Percentiles rank a stretch among this genome's conserved stretches.
Conservation (phyloP, 92 coral and sea anemone genomes). For the Phymanthus crucifer region DNA sequence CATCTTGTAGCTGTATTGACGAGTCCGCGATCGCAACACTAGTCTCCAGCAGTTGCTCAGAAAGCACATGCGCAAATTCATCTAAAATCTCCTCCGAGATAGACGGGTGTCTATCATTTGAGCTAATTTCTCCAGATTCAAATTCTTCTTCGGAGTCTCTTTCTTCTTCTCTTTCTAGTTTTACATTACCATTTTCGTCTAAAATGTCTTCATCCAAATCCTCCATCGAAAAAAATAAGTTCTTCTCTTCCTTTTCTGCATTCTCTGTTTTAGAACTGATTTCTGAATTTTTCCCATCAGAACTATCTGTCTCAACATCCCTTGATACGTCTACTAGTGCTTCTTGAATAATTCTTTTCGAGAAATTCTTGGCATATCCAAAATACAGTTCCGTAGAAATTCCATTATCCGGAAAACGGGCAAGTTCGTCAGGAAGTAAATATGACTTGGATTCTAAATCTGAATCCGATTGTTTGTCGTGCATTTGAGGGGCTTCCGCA, state of each 20-base stretch:
- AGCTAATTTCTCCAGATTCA: background rate
- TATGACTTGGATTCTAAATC: background rate
- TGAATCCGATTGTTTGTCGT: background rate
- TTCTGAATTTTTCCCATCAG: background rate
- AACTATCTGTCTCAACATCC: background rate
- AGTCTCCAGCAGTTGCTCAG: slow-evolving; percentile 25
- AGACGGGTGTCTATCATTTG: background rate
- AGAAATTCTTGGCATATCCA: background rate
- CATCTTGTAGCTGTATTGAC: slow-evolving; percentile 6
- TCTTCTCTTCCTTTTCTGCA: background rate
- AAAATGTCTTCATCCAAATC: background rate
- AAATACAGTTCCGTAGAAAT: background rate
- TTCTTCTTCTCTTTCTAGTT: background rate
- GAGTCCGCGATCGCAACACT: slow-evolving; percentile 45
- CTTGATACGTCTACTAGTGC: background rate
- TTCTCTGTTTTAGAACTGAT: background rate
- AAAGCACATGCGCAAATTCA: slow-evolving; percentile 18
- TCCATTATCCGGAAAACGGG: background rate
- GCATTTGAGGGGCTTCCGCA: background rate
- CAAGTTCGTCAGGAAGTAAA: background rate
- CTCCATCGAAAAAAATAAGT: background rate
- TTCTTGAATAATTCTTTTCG: slow-evolving; percentile 8
- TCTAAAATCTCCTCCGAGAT: background rate
- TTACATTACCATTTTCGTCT: background rate
- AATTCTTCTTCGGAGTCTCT: background rate